Base-by-base conservation (phyloP, 53 echinoderm and acorn worm genomes). In the Paelopatides confundens region DNA sequence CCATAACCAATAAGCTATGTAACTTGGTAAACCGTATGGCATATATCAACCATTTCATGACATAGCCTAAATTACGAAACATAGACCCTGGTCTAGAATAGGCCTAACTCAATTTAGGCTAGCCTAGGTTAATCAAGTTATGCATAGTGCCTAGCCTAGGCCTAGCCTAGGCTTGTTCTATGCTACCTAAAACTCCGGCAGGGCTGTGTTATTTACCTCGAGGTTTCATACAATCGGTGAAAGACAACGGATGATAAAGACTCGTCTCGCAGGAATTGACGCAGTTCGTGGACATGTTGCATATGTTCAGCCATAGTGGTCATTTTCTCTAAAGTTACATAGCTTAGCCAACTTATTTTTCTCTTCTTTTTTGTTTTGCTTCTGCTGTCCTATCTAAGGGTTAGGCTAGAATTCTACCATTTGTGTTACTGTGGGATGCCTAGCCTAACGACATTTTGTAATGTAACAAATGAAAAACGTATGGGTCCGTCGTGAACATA, bases 271-370 rank as follows among this genome's bases (percentile, higher is more conserved):
- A 74, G 21, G 40, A 74, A 74, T 21, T 40, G 46, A 40, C 74
- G 74, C 39, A 74, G 46, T 14, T 74, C 40, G 4, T 27, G 26
- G 28, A 74, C 74, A 74, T 74, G 74, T 38, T 74, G 40, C 6
- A 74, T 74, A 35, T 74, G 74, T 74, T 74, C 74, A 27, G 74
- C 74, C 74, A 74, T 74, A 26, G 74, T 40, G 14, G 74, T 40
- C 74, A 74, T 74, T 23, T 74, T 46, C 28, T 70, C 10, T 23
- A 70, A 70, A 70, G 38, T 37, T 70, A 37, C 38, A 58, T 58
- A 58, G 58, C 58, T 58, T 58, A n/a, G 18, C n/a, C 58, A 1
- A 15, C 9, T 12, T 43, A 43, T 43, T 43, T 43, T 10, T 10
- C 12, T 43, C 43, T 43, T 43, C 43, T 8, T 43, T 8, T 9